Percentiles rank a stretch among this genome's conserved stretches.
Evolutionary conservation across 2,113 vertebrate genomes (phyloP).

Genomic region (Brachyhypopomus occidentalis): DNA sequence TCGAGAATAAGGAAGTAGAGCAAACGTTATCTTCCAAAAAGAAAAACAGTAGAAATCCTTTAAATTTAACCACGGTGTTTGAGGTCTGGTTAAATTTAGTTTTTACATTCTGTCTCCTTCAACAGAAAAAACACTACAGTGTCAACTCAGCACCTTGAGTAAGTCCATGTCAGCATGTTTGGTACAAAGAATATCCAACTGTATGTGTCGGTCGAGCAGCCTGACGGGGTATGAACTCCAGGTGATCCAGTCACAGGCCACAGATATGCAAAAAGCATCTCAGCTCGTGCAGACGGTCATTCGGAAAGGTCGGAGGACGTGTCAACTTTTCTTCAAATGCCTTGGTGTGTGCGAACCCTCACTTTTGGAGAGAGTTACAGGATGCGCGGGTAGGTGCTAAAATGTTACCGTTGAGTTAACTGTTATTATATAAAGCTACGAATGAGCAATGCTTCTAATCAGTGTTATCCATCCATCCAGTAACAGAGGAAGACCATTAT

Average conservation of each 20-base stretch:
- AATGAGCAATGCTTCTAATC: not conserved
- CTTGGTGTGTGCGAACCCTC: constrained; percentile 41
- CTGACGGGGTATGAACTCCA: constrained; percentile 57
- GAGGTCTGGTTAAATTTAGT: not conserved
- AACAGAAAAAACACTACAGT: constrained; percentile 46
- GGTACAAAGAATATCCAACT: constrained; percentile 50
- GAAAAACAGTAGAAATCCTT: not conserved
- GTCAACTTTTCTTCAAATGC: constrained; percentile 61
- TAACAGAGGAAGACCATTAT: constrained; percentile 10
- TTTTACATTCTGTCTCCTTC: not conserved
- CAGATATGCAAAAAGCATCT: constrained; percentile 51
- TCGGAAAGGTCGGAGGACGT: constrained; percentile 56
- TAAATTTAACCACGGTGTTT: not conserved
- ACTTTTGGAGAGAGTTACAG: constrained; percentile 41
- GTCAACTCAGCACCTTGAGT: constrained; percentile 44
- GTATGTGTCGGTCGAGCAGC: constrained; percentile 32
- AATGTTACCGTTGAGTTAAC: no score
- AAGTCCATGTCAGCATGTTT: constrained; percentile 45
- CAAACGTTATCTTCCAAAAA: not conserved
- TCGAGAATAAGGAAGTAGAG: constrained; percentile 18
- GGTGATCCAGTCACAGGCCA: constrained; percentile 45
- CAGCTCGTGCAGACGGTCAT: constrained; percentile 57
- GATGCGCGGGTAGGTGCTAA: constrained; percentile 53
- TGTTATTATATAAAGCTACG: not conserved
- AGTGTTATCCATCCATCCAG: not conserved